Conservation (phyloP, 2,888 invertebrate species). For the Lepidocyrtoides sp. region DNA sequence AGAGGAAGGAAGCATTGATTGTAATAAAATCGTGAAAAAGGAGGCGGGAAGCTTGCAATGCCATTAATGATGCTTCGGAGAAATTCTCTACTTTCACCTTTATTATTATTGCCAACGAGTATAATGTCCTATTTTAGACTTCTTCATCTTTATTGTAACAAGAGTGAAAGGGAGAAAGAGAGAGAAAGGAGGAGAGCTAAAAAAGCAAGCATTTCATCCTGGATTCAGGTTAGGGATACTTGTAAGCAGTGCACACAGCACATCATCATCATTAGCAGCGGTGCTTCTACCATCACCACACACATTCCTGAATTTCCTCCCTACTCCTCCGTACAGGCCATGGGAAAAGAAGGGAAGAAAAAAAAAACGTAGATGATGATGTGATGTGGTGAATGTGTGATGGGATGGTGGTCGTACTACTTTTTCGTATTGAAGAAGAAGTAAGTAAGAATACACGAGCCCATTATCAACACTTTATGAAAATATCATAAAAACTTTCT, state of each 20-base stretch:
- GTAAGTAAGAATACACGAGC: constrained; percentile 34
- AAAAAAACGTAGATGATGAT: constrained; percentile 13
- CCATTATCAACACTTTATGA: constrained; percentile 66
- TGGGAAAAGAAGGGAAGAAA: neutral
- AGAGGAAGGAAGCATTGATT: constrained; percentile 55
- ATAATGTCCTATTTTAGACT: constrained; percentile 52
- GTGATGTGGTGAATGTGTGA: constrained; percentile 23
- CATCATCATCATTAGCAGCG: constrained; percentile 38
- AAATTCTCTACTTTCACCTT: constrained; percentile 61
- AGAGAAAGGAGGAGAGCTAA: neutral
- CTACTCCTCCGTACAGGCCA: neutral
- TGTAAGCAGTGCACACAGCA: constrained; percentile 35
- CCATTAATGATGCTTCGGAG: constrained; percentile 63
- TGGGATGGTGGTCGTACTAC: constrained; percentile 18
- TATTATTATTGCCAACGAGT: constrained; percentile 65
- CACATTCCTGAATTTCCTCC: constrained; percentile 28
- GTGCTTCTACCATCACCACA: constrained; percentile 1
- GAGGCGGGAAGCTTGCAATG: constrained; percentile 57
- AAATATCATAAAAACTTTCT: constrained; percentile 62
- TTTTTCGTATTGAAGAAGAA: neutral
- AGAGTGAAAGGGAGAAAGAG: neutral
- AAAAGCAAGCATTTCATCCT: constrained; percentile 31
- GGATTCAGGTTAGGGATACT: constrained; percentile 19
- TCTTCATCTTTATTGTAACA: constrained; percentile 50
- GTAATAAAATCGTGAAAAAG: constrained; percentile 55